Percentiles rank a stretch among this genome's conserved stretches.
phyloP scores from a whole-genome alignment of 2,797 vertebrate genomes.

The Pyrocephalus nanus region DNA sequence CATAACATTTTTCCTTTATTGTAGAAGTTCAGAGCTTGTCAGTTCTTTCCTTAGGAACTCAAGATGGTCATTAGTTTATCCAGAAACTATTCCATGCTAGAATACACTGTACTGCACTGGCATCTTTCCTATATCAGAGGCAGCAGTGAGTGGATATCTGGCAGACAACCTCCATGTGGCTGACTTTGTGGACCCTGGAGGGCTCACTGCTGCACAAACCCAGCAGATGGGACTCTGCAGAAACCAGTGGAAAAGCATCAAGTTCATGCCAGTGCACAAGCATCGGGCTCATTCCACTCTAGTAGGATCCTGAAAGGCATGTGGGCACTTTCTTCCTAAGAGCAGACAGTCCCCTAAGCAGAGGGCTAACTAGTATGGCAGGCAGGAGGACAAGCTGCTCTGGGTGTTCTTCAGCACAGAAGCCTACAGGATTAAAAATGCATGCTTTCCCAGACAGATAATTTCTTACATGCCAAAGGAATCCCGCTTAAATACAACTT shows the following conservation, averaged over 20 bases:
- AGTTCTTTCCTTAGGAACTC: not conserved
- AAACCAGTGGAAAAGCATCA: not conserved
- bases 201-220: not conserved
- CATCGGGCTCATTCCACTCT: not conserved
- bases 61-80: not conserved
- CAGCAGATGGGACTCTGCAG: not conserved
- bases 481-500: not conserved
- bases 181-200: not conserved
- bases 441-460: not conserved
- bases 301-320: not conserved
- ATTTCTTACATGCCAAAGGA: not conserved
- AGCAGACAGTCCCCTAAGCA: not conserved
- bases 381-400: not conserved
- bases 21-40: not conserved
- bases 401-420: not conserved
- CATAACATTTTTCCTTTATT: not conserved
- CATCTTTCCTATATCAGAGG: not conserved
- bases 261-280: not conserved
- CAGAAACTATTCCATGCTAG: not conserved
- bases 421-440: not conserved
- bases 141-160: not conserved
- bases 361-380: not conserved
- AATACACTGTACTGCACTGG: not conserved
- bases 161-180: not conserved
- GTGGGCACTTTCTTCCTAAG: not conserved